Percentiles rank a stretch among this genome's conserved stretches.
These are phyloP conservation scores for Euzophera pinguis DNA, from an alignment of 2,888 invertebrate genomes.

Conservation along the genomic window DNA sequence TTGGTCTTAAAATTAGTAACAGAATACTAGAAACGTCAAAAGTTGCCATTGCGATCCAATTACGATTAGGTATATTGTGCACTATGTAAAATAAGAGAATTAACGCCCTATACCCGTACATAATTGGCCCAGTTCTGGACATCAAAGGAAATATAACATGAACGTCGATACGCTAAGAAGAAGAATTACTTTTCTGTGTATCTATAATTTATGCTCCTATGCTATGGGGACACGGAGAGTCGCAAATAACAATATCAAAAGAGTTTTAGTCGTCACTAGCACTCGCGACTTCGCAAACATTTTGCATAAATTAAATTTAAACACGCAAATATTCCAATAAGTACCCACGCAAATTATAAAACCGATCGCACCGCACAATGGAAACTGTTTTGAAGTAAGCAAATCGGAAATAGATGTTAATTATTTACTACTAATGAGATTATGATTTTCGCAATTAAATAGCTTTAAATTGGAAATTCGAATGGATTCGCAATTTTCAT, in stretches of 20 bases:
- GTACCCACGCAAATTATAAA: conserved; percentile 21
- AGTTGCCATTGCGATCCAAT: too few relatives aligned
- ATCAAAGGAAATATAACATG: too few relatives aligned
- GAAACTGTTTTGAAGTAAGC: conserved; percentile 9
- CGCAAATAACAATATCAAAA: conserved; percentile 41
- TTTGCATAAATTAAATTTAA: conserved; percentile 47
- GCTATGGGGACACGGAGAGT: conserved; percentile 24
- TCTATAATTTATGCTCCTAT: conserved; percentile 29
- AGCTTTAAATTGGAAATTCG: not conserved
- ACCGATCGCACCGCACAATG: conserved; percentile 25
- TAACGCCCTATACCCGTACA: too few relatives aligned
- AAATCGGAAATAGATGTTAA: conserved; percentile 10
- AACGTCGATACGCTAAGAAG: too few relatives aligned
- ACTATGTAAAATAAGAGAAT: too few relatives aligned
- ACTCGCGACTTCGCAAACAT: conserved; percentile 33
- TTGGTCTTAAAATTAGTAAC: too few relatives aligned
- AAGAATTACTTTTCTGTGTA: too few relatives aligned
- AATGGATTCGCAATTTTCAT: conserved; percentile 1
- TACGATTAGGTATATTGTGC: too few relatives aligned
- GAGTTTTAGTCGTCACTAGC: conserved; percentile 36
- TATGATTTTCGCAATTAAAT: conserved; percentile 1
- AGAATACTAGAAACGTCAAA: too few relatives aligned
- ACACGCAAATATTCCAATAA: conserved; percentile 20
- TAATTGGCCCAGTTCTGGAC: too few relatives aligned
- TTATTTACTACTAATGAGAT: conserved; percentile 1